Conservation (phyloP, 2,797 vertebrate species). For the Lophius americanus region DNA sequence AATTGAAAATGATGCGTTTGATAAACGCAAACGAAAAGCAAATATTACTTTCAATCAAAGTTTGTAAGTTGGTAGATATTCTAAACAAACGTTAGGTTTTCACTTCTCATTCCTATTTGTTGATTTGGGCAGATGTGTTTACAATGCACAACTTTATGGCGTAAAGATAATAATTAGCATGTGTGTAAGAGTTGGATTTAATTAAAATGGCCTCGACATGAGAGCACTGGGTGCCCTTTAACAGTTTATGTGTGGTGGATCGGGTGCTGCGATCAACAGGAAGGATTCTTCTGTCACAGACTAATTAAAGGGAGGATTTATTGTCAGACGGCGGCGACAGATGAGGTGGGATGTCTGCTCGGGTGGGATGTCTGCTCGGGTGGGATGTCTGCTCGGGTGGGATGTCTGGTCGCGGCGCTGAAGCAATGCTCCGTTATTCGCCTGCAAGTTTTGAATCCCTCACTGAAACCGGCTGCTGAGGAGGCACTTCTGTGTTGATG, state of each 20-base stretch:
- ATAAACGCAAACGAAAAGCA: no score
- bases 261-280: background rate
- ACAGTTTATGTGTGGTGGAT: slow-evolving; percentile 3
- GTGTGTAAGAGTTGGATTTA: no score
- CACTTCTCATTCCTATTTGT: no score
- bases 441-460: slow-evolving; percentile 27
- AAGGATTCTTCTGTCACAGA: slow-evolving; percentile 1
- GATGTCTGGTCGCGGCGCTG: slow-evolving; percentile 5
- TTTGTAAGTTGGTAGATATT: no score
- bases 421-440: slow-evolving; percentile 18
- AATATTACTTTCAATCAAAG: no score
- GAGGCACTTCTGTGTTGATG: slow-evolving; percentile 4
- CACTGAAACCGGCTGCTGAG: slow-evolving; percentile 13
- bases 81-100: no score
- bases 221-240: slow-evolving; percentile 4
- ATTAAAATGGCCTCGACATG: background rate
- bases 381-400: no score
- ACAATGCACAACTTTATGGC: no score
- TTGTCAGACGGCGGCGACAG: background rate
- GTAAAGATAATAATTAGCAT: no score
- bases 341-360: background rate
- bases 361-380: background rate
- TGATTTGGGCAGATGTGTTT: no score
- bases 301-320: slow-evolving; percentile 2
- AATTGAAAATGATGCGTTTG: no score